Base-by-base conservation (phyloP, 2,113 vertebrate species). In the Muscicapa adusta region DNA sequence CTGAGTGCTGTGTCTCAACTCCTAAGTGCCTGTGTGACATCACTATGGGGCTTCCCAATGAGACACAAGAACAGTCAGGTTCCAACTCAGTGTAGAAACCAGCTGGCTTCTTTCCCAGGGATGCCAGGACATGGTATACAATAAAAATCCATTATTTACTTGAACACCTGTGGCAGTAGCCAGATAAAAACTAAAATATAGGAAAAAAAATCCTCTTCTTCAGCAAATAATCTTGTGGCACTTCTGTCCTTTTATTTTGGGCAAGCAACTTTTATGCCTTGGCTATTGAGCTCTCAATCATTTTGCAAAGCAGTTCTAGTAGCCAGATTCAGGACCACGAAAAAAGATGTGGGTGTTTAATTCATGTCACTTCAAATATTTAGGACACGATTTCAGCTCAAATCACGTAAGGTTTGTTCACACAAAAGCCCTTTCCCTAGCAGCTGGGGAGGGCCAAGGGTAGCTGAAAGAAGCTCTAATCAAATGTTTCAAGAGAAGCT, bases 401-500 rank as follows among this genome's bases (percentile, higher is more conserved):
- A 83, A 91, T 87, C 81, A 90, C 0, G 0, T 76, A 85, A 90
- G 82, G 77, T 77, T 93, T 90, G 90, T 79, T 93, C 75, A 88
- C 70, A 94, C 47, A 96, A 96, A 94, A 96, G 92, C 75, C 78
- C 85, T 89, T 93, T 94, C 40, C 92, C 75, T 88, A 88, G 85
- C 91, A 95, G 78, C 91, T 95, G 91, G 82, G 85, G 91, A 94
- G 85, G 82, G 90, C 90, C 93, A 93, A 88, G 85, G 79, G 88
- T 91, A 87, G 78, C 78, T 88, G 82, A 93, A 94, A 95, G 85
- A 96, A 95, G 85, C 85, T 83, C 96, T 96, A 96, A 95, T 96
- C 90, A 96, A 93, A 96, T 90, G 60, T 91, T 96, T 85, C 93
- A 96, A 96, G 95, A 93, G 91, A 91, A 88, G 73, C 92, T 68